phyloP scores from a whole-genome alignment of 2,888 invertebrate species.

The Doris montereyensis region DNA sequence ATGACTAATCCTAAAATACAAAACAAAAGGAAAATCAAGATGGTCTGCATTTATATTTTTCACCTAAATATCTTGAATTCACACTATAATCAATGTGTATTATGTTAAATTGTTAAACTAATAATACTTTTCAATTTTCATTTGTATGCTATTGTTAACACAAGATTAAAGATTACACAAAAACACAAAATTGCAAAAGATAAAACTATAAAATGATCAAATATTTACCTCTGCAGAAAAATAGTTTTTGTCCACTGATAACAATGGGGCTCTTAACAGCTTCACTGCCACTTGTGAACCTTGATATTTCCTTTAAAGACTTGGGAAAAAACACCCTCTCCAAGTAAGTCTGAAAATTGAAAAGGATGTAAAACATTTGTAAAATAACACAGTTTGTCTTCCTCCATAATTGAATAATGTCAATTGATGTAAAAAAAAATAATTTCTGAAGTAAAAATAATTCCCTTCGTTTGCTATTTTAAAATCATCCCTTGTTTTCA shows the following conservation, averaged over 20 bases:
- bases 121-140: no score
- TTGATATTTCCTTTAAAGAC: conserved; percentile 65
- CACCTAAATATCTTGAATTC: no score
- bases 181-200: no score
- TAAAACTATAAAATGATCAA: no score
- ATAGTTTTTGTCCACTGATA: conserved; percentile 64
- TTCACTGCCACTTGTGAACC: conserved; percentile 69
- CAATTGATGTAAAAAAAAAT: background rate
- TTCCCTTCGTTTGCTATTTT: background rate
- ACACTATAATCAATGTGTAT: no score
- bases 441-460: background rate
- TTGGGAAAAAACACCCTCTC: conserved; percentile 66
- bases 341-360: conserved; percentile 50
- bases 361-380: background rate
- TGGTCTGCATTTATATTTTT: no score
- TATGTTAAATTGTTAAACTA: no score
- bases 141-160: no score
- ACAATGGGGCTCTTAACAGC: conserved; percentile 60
- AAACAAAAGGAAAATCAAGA: no score
- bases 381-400: background rate
- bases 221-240: conserved; percentile 70
- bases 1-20: no score
- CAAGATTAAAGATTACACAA: no score
- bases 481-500: background rate
- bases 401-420: background rate